These are phyloP conservation scores for Agapetus fuscipes DNA, from an alignment of 2,888 invertebrate species.

Conservation along the genomic window DNA sequence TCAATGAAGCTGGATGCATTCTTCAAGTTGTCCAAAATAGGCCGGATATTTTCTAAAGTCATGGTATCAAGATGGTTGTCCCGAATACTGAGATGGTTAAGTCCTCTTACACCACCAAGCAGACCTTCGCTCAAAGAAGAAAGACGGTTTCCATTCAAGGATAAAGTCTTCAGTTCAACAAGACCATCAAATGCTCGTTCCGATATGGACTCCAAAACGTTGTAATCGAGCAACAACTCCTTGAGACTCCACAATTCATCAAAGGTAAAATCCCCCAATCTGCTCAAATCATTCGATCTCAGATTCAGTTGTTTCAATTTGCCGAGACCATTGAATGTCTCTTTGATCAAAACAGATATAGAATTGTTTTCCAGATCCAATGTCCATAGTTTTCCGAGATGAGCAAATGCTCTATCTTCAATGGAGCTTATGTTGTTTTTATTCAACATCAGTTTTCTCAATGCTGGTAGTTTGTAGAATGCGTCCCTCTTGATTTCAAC, in stretches of 20 bases:
- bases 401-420: conserved; percentile 76
- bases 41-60: conserved; percentile 63
- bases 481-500: conserved; percentile 62
- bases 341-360: conserved; percentile 64
- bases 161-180: conserved; percentile 57
- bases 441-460: conserved; percentile 68
- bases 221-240: conserved; percentile 60
- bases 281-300: conserved; percentile 62
- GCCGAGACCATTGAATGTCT: conserved; percentile 65
- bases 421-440: conserved; percentile 77
- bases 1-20: conserved; percentile 61
- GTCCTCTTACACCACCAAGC: conserved; percentile 57
- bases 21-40: conserved; percentile 65
- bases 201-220: conserved; percentile 59
- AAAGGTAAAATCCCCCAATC: conserved; percentile 71
- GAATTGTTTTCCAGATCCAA: conserved; percentile 70
- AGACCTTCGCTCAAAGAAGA: conserved; percentile 61
- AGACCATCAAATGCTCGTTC: conserved; percentile 69
- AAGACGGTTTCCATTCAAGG: conserved; percentile 64
- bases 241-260: conserved; percentile 64
- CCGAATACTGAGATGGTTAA: conserved; percentile 65
- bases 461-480: conserved; percentile 61
- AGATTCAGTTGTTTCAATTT: conserved; percentile 63
- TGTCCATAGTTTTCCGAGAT: conserved; percentile 62
- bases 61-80: conserved; percentile 67